Evolutionary conservation across 2,113 vertebrate species (phyloP).

Genomic region (Sorex fumeus): DNA sequence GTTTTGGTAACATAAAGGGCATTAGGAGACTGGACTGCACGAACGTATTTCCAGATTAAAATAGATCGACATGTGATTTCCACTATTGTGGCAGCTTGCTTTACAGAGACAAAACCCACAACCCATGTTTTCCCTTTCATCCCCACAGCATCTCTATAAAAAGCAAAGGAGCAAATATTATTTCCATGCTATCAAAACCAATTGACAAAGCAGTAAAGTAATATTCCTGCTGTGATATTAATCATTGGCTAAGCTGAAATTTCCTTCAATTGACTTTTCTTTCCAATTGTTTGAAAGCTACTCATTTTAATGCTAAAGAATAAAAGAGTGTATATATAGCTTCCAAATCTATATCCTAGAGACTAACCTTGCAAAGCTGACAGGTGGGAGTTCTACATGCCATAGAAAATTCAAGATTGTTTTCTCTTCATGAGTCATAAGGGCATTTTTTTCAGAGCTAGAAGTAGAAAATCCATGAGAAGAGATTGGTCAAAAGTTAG

Average conservation of each 20-base stretch:
- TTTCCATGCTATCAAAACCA: constrained; percentile 60
- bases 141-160: constrained; percentile 48
- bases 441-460: constrained; percentile 44
- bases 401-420: constrained; percentile 55
- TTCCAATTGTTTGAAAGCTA: constrained; percentile 70
- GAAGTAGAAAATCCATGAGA: constrained; percentile 64
- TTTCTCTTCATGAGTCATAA: constrained; percentile 35
- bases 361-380: constrained; percentile 51
- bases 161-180: constrained; percentile 67
- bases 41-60: constrained; percentile 53
- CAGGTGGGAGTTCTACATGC: constrained; percentile 23
- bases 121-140: constrained; percentile 18
- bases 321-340: not conserved
- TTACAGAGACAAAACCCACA: constrained; percentile 15
- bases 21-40: constrained; percentile 3
- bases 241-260: constrained; percentile 62
- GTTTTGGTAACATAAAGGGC: constrained; percentile 33
- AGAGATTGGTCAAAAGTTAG: constrained; percentile 67
- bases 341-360: constrained; percentile 50
- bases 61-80: constrained; percentile 34
- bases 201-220: constrained; percentile 61
- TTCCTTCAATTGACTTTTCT: constrained; percentile 55
- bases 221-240: constrained; percentile 71
- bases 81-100: constrained; percentile 23
- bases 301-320: constrained; percentile 57